Evolutionary conservation across 1,140 invertebrate genomes (phyloP), one percentile per base, ranked within the genome.

Genomic region (Reticulitermes speratus): DNA sequence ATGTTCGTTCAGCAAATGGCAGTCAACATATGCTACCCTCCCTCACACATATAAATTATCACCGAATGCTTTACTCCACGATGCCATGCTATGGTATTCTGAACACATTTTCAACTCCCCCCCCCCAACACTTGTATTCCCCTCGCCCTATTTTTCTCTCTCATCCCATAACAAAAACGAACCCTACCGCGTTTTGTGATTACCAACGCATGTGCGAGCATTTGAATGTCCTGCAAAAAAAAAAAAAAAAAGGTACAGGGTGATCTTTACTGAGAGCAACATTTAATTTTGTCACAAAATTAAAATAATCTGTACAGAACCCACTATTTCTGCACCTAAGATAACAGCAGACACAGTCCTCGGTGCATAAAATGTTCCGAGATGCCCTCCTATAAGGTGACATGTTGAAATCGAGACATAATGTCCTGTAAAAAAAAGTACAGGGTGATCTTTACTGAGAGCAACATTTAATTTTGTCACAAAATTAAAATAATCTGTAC

Each of bases 11-110:
- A 16, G 52, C 52, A 75, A 75, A 75, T n/a, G 65, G 65, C 14
- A 75, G 65, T 75, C 65, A 75, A 75, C 65, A 75, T 75, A 75
- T 75, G 65, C 25, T 75, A 30, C n/a, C 65, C 65, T 6, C 65
- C 65, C 65, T 75, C 3, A 75, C 65, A 75, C n/a, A 75, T 75
- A 75, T 75, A 75, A 75, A 75, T 75, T 75, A 75, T 75, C 65
- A 30, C n/a, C 25, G 65, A 75, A 75, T n/a, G 65, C 59, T 65
- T 65, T 7, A 65, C 59, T 65, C 59, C 59, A 8, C 19, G 59
- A n/a, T 65, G 7, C n/a, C 65, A 75, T 14, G n/a, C 65, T 75
- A 75, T 75, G n/a, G 65, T 30, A 75, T 75, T 75, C 65, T 14
- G 65, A n/a, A 30, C 65, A 75, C 65, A 75, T 75, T 75, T 75